Evolutionary conservation across 2,888 invertebrate genomes (phyloP).

Genomic region (Lepas anatifera): DNA sequence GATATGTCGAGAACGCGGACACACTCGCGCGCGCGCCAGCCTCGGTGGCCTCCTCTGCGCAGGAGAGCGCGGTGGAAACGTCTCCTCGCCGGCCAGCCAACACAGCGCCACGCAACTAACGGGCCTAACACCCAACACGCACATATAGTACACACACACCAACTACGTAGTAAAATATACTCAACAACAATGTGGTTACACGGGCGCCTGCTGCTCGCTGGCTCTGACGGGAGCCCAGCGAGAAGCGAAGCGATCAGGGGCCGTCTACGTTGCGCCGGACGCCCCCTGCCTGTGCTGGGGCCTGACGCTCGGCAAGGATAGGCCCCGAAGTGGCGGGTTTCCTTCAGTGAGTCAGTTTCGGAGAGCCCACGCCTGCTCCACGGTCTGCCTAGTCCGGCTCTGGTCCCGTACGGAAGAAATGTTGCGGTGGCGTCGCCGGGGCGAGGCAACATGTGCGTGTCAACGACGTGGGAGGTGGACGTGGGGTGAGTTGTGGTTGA

Average conservation of each 20-base stretch:
- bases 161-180: constrained; percentile 11
- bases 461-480: too few relatives aligned
- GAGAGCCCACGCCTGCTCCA: too few relatives aligned
- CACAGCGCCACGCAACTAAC: not conserved
- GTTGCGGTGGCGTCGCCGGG: not conserved
- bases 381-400: too few relatives aligned
- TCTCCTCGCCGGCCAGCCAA: not conserved
- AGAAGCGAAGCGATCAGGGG: constrained; percentile 4
- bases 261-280: not conserved
- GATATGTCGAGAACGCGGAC: not conserved
- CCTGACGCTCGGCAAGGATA: too few relatives aligned
- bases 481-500: too few relatives aligned
- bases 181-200: constrained; percentile 12
- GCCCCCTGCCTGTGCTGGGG: too few relatives aligned
- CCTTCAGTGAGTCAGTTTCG: too few relatives aligned
- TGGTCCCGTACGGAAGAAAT: constrained; percentile 9
- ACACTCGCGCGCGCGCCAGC: not conserved
- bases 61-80: too few relatives aligned
- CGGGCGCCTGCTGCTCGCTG: too few relatives aligned
- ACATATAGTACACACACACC: not conserved
- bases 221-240: not conserved
- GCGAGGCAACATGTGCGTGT: too few relatives aligned
- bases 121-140: not conserved
- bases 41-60: not conserved
- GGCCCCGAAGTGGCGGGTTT: too few relatives aligned